A percentile compares a stretch with the other conserved stretches of the same genome.
Evolutionary conservation across 2,797 vertebrate genomes (phyloP).

Genomic region (Eutrigla gurnardus): DNA sequence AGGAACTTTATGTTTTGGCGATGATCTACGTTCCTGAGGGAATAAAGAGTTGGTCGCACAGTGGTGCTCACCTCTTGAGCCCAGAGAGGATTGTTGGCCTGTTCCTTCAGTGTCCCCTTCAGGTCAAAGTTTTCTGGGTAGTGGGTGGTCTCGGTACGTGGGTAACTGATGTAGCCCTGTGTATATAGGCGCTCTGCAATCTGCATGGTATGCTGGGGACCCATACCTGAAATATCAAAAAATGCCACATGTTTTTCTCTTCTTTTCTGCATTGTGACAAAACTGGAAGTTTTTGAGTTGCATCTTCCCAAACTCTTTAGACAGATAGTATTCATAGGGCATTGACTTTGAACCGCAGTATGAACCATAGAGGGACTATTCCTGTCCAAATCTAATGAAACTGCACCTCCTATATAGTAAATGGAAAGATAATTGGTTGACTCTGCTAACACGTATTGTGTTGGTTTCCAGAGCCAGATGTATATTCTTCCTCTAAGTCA

Average conservation of each 20-base stretch:
- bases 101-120: slow-evolving; percentile 92
- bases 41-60: background rate
- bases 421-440: background rate
- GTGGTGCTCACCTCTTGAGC: slow-evolving; percentile 87
- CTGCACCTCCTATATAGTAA: background rate
- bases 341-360: background rate
- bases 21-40: background rate
- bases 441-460: background rate
- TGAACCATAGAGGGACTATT: background rate
- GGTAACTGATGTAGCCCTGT: slow-evolving; percentile 99
- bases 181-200: slow-evolving; percentile 96
- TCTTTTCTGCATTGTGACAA: background rate
- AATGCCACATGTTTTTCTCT: background rate
- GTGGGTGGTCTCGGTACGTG: slow-evolving; percentile 98
- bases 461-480: background rate
- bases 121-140: slow-evolving; percentile 98
- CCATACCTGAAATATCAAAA: slow-evolving; percentile 88
- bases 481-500: background rate
- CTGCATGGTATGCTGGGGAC: slow-evolving; percentile 97
- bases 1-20: background rate
- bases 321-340: background rate
- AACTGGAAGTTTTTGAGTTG: background rate
- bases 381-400: background rate
- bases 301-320: background rate
- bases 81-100: slow-evolving; percentile 92